Base-by-base conservation (phyloP, 2,888 invertebrate genomes). In the Branchellion lobata region DNA sequence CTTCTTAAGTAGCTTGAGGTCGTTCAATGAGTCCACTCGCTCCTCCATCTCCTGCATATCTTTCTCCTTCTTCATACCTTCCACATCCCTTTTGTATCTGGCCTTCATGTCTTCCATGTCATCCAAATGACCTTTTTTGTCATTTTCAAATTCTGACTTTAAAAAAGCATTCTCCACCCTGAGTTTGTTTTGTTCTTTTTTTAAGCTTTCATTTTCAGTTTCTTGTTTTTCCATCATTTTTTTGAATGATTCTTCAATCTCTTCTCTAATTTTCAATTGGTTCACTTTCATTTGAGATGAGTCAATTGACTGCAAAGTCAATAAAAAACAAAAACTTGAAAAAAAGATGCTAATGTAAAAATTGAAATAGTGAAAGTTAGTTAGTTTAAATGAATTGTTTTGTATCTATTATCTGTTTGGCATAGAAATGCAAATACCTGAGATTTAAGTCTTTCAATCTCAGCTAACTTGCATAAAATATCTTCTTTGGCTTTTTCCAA, bases 131-230 rank as follows among this genome's bases (percentile, higher is more conserved):
- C 86, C 85, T 21, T 82, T 79, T 40, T 84, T 83, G 61, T 85
- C 85, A 81, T 87, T 86, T 51, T 87, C 87, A 81, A 86, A 87
- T 83, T 87, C 87, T 0, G 86, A 84, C 82, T 87, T 86, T 31
- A 87, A 81, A 81, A 87, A 87, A 72, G 85, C 84, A 34, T 85
- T 82, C 81, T 87, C 87, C 79, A 86, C 86, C 57, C 85, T 85
- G 8, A 86, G 82, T 79, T 86, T 86, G 81, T 85, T 87, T 79
- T 84, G 83, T 31, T 84, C 84, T 29, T 82, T 83, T 8, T 85
- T 82, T n/a, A 83, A 83, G 29, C 84, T 84, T 72, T 87, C 86
- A 8, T 84, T 81, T 81, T 87, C 87, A 24, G 82, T 83, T 36
- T 86, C 85, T 79, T 86, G 84, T 53, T 74, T 85, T 69, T 83